Conservation (phyloP, 2,888 invertebrate species). For the Malthinus seriepunctatus region DNA sequence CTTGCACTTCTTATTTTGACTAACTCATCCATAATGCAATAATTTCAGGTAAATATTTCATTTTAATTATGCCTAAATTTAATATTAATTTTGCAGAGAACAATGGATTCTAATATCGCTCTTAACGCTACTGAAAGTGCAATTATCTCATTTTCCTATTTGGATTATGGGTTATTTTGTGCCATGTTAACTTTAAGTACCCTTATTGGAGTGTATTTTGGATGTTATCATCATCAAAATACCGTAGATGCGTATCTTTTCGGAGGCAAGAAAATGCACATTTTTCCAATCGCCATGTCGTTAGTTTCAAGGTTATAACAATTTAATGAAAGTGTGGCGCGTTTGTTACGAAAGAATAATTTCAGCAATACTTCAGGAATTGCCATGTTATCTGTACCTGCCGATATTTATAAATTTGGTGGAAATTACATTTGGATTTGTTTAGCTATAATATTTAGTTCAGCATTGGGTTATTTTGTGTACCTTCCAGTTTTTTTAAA, state of each 20-base stretch:
- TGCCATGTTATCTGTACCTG: conserved; percentile 72
- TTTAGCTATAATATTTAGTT: conserved; percentile 50
- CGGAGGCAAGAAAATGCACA: conserved; percentile 68
- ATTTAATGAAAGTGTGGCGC: conserved; percentile 39
- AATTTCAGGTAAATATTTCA: too few species aligned
- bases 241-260: conserved; percentile 67
- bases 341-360: conserved; percentile 18
- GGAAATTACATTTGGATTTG: conserved; percentile 62
- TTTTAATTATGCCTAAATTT: too few species aligned
- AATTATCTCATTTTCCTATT: conserved; percentile 36
- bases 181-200: conserved; percentile 55
- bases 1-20: too few species aligned
- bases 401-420: conserved; percentile 74
- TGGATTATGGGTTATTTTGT: conserved; percentile 57
- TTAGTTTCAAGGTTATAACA: conserved; percentile 67
- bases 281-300: conserved; percentile 69
- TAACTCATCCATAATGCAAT: too few species aligned
- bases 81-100: too few species aligned
- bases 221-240: conserved; percentile 57
- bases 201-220: conserved; percentile 59
- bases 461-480: conserved; percentile 41
- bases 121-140: too few species aligned
- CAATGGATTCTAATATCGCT: too few species aligned
- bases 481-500: conserved; percentile 55
- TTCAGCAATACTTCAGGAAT: conserved; percentile 74